Evolutionary conservation across 2,797 vertebrate species (phyloP).

Genomic region (Melanotaenia pygmaea): DNA sequence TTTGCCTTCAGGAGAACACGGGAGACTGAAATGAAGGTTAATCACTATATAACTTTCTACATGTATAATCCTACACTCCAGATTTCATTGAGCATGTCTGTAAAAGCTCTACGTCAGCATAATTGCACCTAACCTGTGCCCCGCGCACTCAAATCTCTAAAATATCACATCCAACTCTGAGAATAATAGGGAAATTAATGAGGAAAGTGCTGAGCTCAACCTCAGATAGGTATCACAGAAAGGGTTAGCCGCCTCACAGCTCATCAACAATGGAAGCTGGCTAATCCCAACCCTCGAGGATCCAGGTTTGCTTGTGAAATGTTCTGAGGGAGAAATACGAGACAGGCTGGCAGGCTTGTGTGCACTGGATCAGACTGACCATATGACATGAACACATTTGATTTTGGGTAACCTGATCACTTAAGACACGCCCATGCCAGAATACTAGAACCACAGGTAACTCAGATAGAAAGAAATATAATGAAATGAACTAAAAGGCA

Average conservation of each 20-base stretch:
- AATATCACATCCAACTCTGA: slow-evolving; percentile 80
- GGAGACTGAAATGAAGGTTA: slow-evolving; percentile 78
- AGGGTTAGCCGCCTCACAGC: slow-evolving; percentile 68
- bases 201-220: slow-evolving; percentile 81
- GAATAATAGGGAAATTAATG: slow-evolving; percentile 84
- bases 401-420: background rate
- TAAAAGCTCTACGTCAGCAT: slow-evolving; percentile 77
- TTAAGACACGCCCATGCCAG: slow-evolving; percentile 1
- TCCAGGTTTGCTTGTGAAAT: slow-evolving; percentile 51
- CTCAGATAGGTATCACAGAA: slow-evolving; percentile 68
- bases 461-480: too few relatives aligned
- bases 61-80: slow-evolving; percentile 78
- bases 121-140: slow-evolving; percentile 79
- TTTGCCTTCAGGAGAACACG: slow-evolving; percentile 63
- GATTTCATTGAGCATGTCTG: slow-evolving; percentile 66
- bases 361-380: slow-evolving; percentile 16
- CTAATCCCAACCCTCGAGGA: slow-evolving; percentile 62
- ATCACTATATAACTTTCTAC: slow-evolving; percentile 78
- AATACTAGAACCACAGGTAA: slow-evolving; percentile 14
- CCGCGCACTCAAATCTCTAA: slow-evolving; percentile 74
- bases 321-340: slow-evolving; percentile 54
- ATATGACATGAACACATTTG: background rate
- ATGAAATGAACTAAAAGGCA: too few relatives aligned
- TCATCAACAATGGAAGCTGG: slow-evolving; percentile 57
- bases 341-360: slow-evolving; percentile 16